Evolutionary conservation across 2,113 vertebrate genomes (phyloP).

Genomic region (Dissostichus mawsoni): DNA sequence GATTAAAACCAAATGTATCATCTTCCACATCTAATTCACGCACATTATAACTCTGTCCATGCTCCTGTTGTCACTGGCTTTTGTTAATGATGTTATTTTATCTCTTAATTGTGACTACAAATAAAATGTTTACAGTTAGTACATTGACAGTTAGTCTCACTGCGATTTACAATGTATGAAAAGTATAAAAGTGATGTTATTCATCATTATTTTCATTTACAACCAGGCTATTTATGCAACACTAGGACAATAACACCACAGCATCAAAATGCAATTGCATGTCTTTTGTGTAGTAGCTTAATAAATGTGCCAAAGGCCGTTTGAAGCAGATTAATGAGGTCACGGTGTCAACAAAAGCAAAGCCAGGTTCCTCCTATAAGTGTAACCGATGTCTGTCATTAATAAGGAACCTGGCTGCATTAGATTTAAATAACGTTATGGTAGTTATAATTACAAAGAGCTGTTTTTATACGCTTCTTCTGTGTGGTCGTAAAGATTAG

Average conservation of each 20-base stretch:
- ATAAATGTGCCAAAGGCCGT: neutral
- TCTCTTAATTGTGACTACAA: neutral
- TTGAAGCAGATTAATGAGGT: neutral
- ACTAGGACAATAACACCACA: neutral
- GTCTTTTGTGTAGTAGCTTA: neutral
- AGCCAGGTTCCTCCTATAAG: constrained; percentile 2
- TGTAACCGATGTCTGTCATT: neutral
- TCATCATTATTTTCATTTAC: neutral
- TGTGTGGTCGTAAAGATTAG: neutral
- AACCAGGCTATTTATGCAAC: neutral
- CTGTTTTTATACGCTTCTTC: neutral
- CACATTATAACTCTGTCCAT: neutral
- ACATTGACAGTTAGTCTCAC: neutral
- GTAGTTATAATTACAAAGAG: neutral
- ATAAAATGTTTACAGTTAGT: neutral
- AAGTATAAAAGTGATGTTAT: neutral
- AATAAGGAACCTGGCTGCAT: neutral
- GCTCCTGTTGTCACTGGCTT: neutral
- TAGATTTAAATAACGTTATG: neutral
- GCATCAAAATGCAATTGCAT: neutral
- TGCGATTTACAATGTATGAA: neutral
- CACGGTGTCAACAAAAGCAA: neutral
- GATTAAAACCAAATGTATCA: neutral
- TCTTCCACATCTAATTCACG: neutral
- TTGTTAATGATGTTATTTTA: neutral